Conservation (phyloP, 2,888 invertebrate genomes). For the Drepanosiphum platanoidis region DNA sequence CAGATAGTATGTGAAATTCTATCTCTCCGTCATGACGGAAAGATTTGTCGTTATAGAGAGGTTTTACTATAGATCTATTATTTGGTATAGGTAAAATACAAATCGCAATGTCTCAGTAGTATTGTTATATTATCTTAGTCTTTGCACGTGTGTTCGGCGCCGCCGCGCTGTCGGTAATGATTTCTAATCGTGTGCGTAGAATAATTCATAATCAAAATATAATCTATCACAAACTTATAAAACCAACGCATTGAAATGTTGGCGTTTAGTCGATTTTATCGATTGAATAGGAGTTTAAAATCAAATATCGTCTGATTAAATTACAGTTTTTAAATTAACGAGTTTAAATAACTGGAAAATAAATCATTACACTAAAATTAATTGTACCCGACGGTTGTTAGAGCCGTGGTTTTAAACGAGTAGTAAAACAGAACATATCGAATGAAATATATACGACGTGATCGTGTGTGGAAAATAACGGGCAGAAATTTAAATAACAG, state of each 20-base stretch:
- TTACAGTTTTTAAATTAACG: neutral
- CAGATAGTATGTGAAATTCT: no score
- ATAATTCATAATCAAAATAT: constrained; percentile 8
- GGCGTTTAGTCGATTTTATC: no score
- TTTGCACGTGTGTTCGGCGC: no score
- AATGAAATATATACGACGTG: neutral
- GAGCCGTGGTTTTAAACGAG: neutral
- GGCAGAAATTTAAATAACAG: constrained; percentile 15
- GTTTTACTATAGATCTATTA: no score
- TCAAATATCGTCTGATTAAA: neutral
- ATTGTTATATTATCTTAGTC: no score
- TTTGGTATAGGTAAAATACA: no score
- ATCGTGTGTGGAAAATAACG: constrained; percentile 13
- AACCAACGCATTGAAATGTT: no score
- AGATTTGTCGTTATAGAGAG: no score
- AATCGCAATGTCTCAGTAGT: no score
- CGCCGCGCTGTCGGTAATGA: no score
- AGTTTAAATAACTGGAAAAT: neutral
- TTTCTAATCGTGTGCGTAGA: neutral
- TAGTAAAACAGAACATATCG: neutral
- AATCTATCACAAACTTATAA: neutral
- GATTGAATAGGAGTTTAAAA: neutral
- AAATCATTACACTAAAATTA: neutral
- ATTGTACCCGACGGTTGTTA: no score
- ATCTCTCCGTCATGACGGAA: no score